These are phyloP conservation scores for Zoanthus gigantus DNA, from an alignment of 92 coral and sea anemone genomes.

Conservation along the genomic window DNA sequence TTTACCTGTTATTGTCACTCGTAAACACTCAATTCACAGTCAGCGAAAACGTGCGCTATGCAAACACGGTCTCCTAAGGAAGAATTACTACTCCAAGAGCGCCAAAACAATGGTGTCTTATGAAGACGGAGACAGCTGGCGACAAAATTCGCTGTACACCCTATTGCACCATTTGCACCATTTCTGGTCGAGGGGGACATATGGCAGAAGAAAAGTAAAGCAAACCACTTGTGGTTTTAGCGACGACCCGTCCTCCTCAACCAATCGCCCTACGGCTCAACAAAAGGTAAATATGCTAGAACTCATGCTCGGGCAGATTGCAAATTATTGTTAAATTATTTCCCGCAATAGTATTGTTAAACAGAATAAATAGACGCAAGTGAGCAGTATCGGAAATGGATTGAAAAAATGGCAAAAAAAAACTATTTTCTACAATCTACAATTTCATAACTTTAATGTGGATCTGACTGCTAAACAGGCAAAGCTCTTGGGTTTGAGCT, in stretches of 20 bases:
- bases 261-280: slow-evolving; percentile 34
- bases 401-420: slow-evolving; percentile 56
- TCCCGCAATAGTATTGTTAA: slow-evolving; percentile 33
- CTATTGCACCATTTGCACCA: background rate
- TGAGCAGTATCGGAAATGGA: slow-evolving; percentile 42
- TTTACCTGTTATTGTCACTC: no score
- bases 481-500: slow-evolving; percentile 3
- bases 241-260: slow-evolving; percentile 28
- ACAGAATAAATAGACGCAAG: slow-evolving; percentile 14
- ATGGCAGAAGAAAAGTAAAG: slow-evolving; percentile 36
- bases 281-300: background rate
- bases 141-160: slow-evolving; percentile 25
- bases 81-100: background rate
- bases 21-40: no score
- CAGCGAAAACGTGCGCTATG: no score
- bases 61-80: no score
- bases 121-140: slow-evolving; percentile 45
- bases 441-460: slow-evolving; percentile 57
- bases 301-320: no score
- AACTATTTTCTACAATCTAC: slow-evolving; percentile 42
- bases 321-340: slow-evolving; percentile 21
- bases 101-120: slow-evolving; percentile 55
- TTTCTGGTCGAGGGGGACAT: slow-evolving; percentile 31
- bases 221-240: slow-evolving; percentile 28
- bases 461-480: slow-evolving; percentile 14